A percentile compares a stretch with the other conserved stretches of the same genome.
Evolutionary conservation across 1,140 invertebrate genomes (phyloP).

Genomic region (Euura lappo): DNA sequence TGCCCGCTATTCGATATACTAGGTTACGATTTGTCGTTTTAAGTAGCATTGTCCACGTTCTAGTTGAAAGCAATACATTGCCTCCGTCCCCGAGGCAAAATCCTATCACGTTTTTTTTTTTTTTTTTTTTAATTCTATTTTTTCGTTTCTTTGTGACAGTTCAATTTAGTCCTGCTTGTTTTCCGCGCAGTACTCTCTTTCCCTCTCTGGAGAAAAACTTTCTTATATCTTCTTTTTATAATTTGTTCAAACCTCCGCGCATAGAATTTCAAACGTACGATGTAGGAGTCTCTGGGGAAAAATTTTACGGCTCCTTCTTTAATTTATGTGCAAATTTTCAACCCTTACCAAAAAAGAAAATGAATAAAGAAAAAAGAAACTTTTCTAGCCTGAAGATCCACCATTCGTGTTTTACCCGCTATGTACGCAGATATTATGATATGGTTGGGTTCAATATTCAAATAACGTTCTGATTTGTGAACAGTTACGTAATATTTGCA

Average conservation of each 20-base stretch:
- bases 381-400: background rate
- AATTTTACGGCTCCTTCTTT: background rate
- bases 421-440: background rate
- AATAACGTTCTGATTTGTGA: slow-evolving; percentile 1
- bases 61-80: slow-evolving; percentile 3
- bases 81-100: slow-evolving; percentile 2
- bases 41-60: slow-evolving; percentile 3
- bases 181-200: background rate
- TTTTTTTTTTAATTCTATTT: background rate
- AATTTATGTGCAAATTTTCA: background rate
- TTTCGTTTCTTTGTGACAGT: background rate
- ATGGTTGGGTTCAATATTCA: background rate
- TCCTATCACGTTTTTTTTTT: background rate
- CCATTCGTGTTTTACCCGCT: background rate
- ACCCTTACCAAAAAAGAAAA: background rate
- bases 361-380: background rate
- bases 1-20: background rate
- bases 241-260: background rate
- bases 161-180: background rate
- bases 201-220: background rate
- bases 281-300: background rate
- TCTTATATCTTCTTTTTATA: background rate
- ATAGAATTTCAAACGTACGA: background rate
- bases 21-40: slow-evolving; percentile 1
- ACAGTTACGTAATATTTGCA: background rate